Evolutionary conservation across 1,140 invertebrate genomes (phyloP), one percentile per base, ranked within the genome.

Genomic region (Eubasilissa regina): DNA sequence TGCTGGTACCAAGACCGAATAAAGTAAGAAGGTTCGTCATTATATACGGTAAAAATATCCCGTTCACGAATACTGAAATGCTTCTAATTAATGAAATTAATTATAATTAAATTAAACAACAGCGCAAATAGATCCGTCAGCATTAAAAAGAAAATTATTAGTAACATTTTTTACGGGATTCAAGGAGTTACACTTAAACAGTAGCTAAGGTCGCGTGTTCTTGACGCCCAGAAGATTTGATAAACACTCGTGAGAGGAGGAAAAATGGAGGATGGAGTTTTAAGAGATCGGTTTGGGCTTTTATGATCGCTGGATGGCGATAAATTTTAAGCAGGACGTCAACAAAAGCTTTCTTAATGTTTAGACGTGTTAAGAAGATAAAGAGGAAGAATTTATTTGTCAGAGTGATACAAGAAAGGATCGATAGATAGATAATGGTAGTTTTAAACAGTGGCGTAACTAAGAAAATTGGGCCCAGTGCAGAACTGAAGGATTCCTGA

Each of bases 271-370:
- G n/a, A n/a, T n/a, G 11, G 19, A 21, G 9, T 10, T 25, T 64
- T 64, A 25, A 47, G 35, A 25, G 44, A 47, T 19, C 12, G 64
- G 7, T 47, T 66, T 44, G 44, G 43, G 62, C 62, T 44, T 35
- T 47, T 66, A 66, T 66, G 62, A 68, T 68, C 44, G 64, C 44
- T 17, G 12, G 43, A 48, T 68, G 64, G 44, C 44, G 15, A 68
- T 68, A 68, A 68, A 68, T 68, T 47, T 68, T 17, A 17, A 21
- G 15, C 44, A 68, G 15, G 44, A 45, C 64, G 13, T 68, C 64
- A 45, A 17, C 64, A 68, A 17, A 17, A 68, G 64, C 64, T n/a
- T 15, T 45, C 45, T 68, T 68, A 68, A 45, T 68, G 64, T 7
- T 68, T 12, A 15, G 17, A 15, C 45, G 44, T 68, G 64, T 45